Evolutionary conservation across 2,888 invertebrate species (phyloP).

Genomic region (Parnassius glacialis): DNA sequence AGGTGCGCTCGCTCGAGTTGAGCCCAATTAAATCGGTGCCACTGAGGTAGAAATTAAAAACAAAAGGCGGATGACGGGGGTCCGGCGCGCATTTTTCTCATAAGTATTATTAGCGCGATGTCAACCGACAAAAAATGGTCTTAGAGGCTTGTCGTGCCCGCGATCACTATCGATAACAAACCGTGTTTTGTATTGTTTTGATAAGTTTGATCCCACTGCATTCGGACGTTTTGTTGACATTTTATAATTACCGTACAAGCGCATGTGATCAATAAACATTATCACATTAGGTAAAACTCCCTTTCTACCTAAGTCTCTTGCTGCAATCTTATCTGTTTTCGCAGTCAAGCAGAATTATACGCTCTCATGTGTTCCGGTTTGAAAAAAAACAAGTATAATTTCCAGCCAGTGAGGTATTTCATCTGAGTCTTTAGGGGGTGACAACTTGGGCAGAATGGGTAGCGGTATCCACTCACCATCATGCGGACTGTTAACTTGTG

Average conservation of each 20-base stretch:
- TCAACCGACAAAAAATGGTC: slow-evolving; percentile 77
- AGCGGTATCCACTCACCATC: no score
- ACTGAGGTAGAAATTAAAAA: slow-evolving; percentile 82
- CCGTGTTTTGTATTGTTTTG: slow-evolving; percentile 80
- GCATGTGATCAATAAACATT: slow-evolving; percentile 60
- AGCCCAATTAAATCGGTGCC: slow-evolving; percentile 81
- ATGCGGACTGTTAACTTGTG: no score
- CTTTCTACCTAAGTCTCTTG: no score
- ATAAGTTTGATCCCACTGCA: slow-evolving; percentile 67
- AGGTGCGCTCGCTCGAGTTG: slow-evolving; percentile 78
- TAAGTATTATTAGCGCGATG: slow-evolving; percentile 81
- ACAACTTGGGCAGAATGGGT: no score
- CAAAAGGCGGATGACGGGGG: slow-evolving; percentile 78
- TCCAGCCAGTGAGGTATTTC: no score
- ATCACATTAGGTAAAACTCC: background rate
- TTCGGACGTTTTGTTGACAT: slow-evolving; percentile 68
- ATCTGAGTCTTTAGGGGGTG: no score
- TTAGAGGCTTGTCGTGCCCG: slow-evolving; percentile 71
- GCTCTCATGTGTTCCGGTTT: no score
- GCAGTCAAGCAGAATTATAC: no score
- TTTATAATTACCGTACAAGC: slow-evolving; percentile 41
- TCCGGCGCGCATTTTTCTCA: slow-evolving; percentile 78
- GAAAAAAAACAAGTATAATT: no score
- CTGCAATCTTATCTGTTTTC: no score
- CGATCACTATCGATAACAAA: slow-evolving; percentile 77